phyloP scores from a whole-genome alignment of 2,797 vertebrate genomes.

The Mareca penelope region DNA sequence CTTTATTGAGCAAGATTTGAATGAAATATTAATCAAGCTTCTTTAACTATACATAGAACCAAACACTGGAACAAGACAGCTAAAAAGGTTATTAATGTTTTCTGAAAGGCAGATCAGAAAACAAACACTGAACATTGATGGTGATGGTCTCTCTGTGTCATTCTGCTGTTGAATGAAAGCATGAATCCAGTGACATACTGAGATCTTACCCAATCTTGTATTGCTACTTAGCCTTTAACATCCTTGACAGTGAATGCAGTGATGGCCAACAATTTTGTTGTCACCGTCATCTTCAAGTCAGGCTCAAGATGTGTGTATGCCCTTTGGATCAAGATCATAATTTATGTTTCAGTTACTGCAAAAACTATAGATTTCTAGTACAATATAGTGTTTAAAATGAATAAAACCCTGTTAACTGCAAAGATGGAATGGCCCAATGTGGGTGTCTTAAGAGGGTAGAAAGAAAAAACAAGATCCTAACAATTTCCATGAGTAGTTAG shows the following conservation, averaged over 20 bases:
- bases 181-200: background rate
- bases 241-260: background rate
- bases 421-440: background rate
- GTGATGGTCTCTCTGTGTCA: background rate
- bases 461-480: background rate
- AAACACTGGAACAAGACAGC: background rate
- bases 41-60: background rate
- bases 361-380: background rate
- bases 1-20: background rate
- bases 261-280: background rate
- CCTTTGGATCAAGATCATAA: background rate
- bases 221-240: background rate
- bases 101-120: background rate
- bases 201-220: background rate
- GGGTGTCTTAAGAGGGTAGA: background rate
- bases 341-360: background rate
- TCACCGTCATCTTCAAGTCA: background rate
- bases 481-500: background rate
- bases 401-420: background rate
- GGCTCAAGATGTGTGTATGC: background rate
- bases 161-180: background rate
- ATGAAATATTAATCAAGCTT: background rate
- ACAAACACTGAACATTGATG: rapidly evolving
- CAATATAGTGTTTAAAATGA: background rate
- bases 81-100: background rate